Base-by-base conservation (phyloP, 1,140 invertebrate species). In the Mactra quadrangularis region DNA sequence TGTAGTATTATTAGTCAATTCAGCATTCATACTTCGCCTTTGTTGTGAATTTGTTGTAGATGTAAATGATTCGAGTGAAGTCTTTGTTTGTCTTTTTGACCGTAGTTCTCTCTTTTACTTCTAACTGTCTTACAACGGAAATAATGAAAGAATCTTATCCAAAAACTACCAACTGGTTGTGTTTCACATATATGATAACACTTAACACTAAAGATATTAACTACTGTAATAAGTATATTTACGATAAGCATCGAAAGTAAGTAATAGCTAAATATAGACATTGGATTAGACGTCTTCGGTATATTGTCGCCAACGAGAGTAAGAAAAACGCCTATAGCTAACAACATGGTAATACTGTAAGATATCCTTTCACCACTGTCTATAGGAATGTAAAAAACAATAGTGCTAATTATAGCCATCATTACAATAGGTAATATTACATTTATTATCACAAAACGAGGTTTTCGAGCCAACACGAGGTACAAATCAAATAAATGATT, bases 381-480 rank as follows among this genome's bases (percentile, higher is more conserved):
- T 50, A 33, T 55, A 22, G 82, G 82, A 19, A 83, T 60, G 1
- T 76, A 60, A 25, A 83, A 83, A 17, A 76, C 82, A 2, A 83
- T 45, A 3, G 62, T n/a, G 6, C 53, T 62, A 9, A 76, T 1
- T 1, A 66, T 13, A 19, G 50, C 38, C 17, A 77, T 38, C 7
- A 27, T 27, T 1, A 47, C n/a, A 22, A 83, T 50, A 3, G 82
- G 82, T 17, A 83, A 25, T 17, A 83, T 76, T 7, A 83, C 50
- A 45, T 31, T 60, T 4, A 70, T 25, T 15, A 83, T 29, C 25
- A 76, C 75, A 53, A 76, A 83, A 2, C 19, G 17, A 33, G 82
- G 29, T 6, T 62, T 29, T 13, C 81, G 25, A 25, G 35, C n/a
- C 17, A 83, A 27, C 11, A 68, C 35, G 3, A 83, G 11, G 17